Evolutionary conservation across 2,113 vertebrate genomes (phyloP), one percentile per base, ranked within the genome.

Genomic region (Psophia crepitans): DNA sequence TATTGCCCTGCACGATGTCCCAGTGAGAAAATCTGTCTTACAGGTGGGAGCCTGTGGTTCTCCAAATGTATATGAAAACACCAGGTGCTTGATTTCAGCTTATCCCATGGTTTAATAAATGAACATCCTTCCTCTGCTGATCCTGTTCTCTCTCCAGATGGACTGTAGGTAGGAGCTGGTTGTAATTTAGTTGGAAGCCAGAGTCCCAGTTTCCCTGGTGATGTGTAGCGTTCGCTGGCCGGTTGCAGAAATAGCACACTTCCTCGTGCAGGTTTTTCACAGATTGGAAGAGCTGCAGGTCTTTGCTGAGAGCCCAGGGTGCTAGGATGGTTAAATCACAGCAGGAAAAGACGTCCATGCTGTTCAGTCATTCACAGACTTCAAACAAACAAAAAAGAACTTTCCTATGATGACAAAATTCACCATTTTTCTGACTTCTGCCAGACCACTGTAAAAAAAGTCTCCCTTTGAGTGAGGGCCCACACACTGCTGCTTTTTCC

Each of bases 401-500:
- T 71, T 74, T 39, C 24, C 74, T 26, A 35, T 5, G 22, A 30
- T 6, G 27, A 33, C 9, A 71, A 88, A 78, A 75, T 35, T 85
- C 21, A 46, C 57, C 3, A 12, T 51, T 81, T 89, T 71, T 60
- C 57, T 71, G 77, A 32, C 11, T 70, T 13, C 20, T 77, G 51
- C 2, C 43, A 94, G 60, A 44, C 21, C 13, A 5, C 23, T 58
- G 43, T 37, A 39, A 82, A 58, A 73, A 69, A 37, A 32, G 4
- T 19, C 5, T 22, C 7, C 1, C 66, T 58, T 81, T 57, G 5
- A 68, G 16, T 26, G 24, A n/a, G 39, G 18, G 4, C 18, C 4
- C 20, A 17, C 32, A 54, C n/a, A 56, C 30, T 56, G 5, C 6
- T 54, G 8, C 24, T 56, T 2, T 2, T 0, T 1, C 4, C 7